Evolutionary conservation across 2,888 invertebrate genomes (phyloP).

Genomic region (Folsomia candida): DNA sequence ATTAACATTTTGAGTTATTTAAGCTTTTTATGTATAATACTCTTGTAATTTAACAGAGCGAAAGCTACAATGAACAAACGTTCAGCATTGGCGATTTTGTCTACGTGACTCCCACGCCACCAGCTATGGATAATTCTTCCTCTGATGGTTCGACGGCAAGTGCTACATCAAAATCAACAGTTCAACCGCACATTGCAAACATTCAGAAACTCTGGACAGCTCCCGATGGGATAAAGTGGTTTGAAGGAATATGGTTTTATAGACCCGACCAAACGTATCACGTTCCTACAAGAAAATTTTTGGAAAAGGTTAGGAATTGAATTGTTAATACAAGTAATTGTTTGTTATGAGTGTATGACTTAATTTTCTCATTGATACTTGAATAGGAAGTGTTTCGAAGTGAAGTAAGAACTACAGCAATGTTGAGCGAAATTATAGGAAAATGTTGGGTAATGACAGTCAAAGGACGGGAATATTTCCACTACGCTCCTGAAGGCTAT

Average conservation of each 20-base stretch:
- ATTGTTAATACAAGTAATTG: not conserved
- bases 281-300: conserved; percentile 87
- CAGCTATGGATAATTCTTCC: conserved; percentile 17
- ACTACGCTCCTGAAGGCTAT: conserved; percentile 79
- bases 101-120: conserved; percentile 62
- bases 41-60: conserved; percentile 33
- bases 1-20: not conserved
- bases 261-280: conserved; percentile 96
- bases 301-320: conserved; percentile 65
- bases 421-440: conserved; percentile 79
- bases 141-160: conserved; percentile 16
- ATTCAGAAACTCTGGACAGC: conserved; percentile 89
- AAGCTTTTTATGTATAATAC: not conserved
- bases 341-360: not conserved
- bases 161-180: conserved; percentile 50
- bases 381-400: conserved; percentile 86
- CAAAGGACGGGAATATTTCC: conserved; percentile 78
- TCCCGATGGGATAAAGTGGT: conserved; percentile 75
- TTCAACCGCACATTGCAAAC: conserved; percentile 76
- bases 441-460: conserved; percentile 91
- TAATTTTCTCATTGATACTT: conserved; percentile 4
- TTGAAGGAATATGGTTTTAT: conserved; percentile 86
- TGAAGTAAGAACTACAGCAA: conserved; percentile 78
- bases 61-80: conserved; percentile 72
- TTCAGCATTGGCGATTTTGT: conserved; percentile 87